Evolutionary conservation across 1,140 invertebrate species (phyloP).

Genomic region (Hestina assimilis): DNA sequence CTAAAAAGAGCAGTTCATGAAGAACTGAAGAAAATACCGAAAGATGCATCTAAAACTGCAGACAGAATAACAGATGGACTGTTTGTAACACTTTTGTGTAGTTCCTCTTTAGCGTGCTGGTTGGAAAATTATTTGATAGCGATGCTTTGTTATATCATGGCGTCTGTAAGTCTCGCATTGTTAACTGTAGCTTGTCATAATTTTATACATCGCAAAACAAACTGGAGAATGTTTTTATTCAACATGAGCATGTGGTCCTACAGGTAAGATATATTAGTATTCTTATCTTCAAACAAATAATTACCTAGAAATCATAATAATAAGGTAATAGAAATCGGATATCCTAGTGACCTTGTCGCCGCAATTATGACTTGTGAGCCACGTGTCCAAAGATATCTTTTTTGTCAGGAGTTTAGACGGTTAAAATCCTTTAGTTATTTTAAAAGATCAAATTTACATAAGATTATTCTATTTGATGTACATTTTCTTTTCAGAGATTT

Average conservation of each 20-base stretch:
- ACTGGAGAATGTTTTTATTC: conserved; percentile 89
- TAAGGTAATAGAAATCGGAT: no score
- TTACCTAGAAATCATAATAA: no score
- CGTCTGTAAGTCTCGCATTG: conserved; percentile 79
- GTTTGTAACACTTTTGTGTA: conserved; percentile 40
- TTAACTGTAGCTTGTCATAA: conserved; percentile 84
- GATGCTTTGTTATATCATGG: conserved; percentile 37
- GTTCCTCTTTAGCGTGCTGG: conserved; percentile 39
- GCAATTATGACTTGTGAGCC: no score
- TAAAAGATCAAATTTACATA: no score
- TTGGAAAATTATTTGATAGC: conserved; percentile 30
- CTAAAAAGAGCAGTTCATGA: conserved; percentile 80
- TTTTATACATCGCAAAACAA: conserved; percentile 88
- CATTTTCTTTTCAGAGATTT: conserved; percentile 81
- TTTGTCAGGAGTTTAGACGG: no score
- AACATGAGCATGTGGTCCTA: conserved; percentile 84
- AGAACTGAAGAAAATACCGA: conserved; percentile 71
- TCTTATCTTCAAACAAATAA: not conserved
- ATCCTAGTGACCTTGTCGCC: no score
- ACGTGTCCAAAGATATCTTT: no score
- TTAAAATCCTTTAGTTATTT: no score
- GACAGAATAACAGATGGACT: conserved; percentile 50
- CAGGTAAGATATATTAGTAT: conserved; percentile 60
- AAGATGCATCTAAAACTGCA: conserved; percentile 36
- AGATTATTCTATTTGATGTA: no score